Evolutionary conservation across 2,113 vertebrate species (phyloP).

Genomic region (Egretta garzetta): DNA sequence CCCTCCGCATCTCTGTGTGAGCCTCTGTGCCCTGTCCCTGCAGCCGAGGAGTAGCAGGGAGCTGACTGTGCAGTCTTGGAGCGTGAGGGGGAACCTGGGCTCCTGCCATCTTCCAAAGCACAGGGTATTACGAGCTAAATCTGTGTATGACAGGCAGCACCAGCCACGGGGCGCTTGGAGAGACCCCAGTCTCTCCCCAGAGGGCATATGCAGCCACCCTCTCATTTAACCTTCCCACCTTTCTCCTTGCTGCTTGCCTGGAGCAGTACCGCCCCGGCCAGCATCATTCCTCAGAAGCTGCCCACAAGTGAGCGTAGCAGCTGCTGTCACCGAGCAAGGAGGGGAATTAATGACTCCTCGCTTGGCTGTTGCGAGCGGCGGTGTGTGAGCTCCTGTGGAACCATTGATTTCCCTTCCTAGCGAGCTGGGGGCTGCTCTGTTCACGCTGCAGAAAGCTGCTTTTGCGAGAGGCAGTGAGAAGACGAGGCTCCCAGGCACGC

Average conservation of each 20-base stretch:
- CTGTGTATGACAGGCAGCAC: neutral
- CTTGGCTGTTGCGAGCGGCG: neutral
- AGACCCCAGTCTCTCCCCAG: neutral
- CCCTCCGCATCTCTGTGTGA: neutral
- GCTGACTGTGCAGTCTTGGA: neutral
- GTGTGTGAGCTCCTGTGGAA: slow-evolving; percentile 37
- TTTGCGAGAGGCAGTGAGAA: neutral
- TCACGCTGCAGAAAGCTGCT: slow-evolving; percentile 47
- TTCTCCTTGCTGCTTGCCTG: neutral
- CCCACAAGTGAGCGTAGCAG: neutral
- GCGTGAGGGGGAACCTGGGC: neutral
- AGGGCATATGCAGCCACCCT: neutral
- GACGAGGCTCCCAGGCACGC: neutral
- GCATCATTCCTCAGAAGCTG: neutral
- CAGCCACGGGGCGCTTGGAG: neutral
- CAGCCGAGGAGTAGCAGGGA: neutral
- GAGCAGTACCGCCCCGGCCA: neutral
- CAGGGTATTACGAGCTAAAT: neutral
- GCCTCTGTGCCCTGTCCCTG: neutral
- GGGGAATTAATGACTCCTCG: slow-evolving; percentile 59
- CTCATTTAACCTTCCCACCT: slow-evolving; percentile 15
- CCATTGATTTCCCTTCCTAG: slow-evolving; percentile 47
- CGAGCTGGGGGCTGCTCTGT: slow-evolving; percentile 51
- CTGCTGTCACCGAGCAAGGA: slow-evolving; percentile 40
- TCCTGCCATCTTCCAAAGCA: neutral